Base-by-base conservation (phyloP, 2,888 invertebrate species). In the Pasiphila rectangulata region DNA sequence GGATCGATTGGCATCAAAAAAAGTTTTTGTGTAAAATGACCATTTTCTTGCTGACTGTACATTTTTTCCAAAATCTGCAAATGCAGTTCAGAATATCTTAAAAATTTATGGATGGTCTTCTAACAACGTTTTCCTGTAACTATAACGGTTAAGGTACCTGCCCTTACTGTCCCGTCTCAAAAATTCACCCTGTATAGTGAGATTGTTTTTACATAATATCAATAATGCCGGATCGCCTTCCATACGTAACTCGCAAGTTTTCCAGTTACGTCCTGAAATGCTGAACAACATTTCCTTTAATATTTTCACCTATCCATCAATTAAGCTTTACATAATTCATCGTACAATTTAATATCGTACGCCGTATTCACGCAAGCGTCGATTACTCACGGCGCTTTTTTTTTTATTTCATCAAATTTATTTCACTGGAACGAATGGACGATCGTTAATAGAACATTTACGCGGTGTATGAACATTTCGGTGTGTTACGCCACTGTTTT, bases 381-480 rank as follows among this genome's bases (percentile, higher is more conserved):
- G 60, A 69, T 75, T 68, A 73, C 67, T 71, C 72, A 72, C 63
- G 61, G 63, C 59, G 67, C 51, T 69, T 76, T 44, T 74, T 75
- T 75, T 73, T 69, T 65, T 65, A 78, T 78, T 79, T 78, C 75
- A 72, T 72, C 74, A 74, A 76, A 79, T 80, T 78, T 76, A 75
- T 80, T 81, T 80, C 75, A 73, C 73, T 77, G 67, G 61, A 63
- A 78, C 73, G 75, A 80, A 80, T 77, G 73, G 72, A 54, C 59
- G 58, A 50, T 62, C 75, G 73, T 79, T 75, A 73, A 75, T 79
- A 67, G 69, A 63, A 68, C 75, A 75, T 78, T 79, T 76, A 72
- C 75, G 61, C 64, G 66, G 69, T 71, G 29, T 21, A 41, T 44
- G 43, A 34, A 44, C 21, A 46, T 46, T 53, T 46, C 20, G n/a